Evolutionary conservation across 1,140 invertebrate genomes (phyloP).

Genomic region (Listronotus bonariensis): DNA sequence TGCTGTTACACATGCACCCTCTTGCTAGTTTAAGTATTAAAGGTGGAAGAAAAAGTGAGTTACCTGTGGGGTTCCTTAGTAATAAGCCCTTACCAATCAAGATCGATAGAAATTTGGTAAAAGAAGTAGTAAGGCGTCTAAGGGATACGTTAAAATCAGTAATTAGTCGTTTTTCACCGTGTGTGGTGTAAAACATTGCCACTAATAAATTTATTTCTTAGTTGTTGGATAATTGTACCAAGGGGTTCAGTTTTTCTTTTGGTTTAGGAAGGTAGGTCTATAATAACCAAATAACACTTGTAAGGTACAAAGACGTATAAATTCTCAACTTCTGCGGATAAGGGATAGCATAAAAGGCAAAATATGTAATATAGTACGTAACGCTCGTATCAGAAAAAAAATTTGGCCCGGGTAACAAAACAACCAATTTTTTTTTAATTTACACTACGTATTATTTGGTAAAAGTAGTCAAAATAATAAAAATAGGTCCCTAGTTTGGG

Average conservation of each 20-base stretch:
- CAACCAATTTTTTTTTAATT: no score
- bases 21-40: slow-evolving; percentile 23
- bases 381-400: no score
- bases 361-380: no score
- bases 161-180: slow-evolving; percentile 56
- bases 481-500: no score
- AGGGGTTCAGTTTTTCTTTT: slow-evolving; percentile 59
- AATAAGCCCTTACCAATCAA: slow-evolving; percentile 63
- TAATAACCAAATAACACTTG: no score
- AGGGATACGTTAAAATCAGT: slow-evolving; percentile 60
- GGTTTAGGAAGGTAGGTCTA: slow-evolving; percentile 61
- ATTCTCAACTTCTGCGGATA: no score
- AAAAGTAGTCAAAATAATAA: no score
- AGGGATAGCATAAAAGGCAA: no score
- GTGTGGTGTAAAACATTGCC: slow-evolving; percentile 59
- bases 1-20: slow-evolving; percentile 33
- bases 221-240: slow-evolving; percentile 61
- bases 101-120: slow-evolving; percentile 62
- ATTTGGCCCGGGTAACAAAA: no score
- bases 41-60: slow-evolving; percentile 45
- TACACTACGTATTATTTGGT: no score
- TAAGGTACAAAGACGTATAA: no score
- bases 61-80: slow-evolving; percentile 67
- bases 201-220: slow-evolving; percentile 58
- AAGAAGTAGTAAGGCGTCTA: slow-evolving; percentile 61